Percentiles rank a stretch among this genome's conserved stretches.
Evolutionary conservation across 2,888 invertebrate genomes (phyloP).

Genomic region (Pantelozetes paolii): DNA sequence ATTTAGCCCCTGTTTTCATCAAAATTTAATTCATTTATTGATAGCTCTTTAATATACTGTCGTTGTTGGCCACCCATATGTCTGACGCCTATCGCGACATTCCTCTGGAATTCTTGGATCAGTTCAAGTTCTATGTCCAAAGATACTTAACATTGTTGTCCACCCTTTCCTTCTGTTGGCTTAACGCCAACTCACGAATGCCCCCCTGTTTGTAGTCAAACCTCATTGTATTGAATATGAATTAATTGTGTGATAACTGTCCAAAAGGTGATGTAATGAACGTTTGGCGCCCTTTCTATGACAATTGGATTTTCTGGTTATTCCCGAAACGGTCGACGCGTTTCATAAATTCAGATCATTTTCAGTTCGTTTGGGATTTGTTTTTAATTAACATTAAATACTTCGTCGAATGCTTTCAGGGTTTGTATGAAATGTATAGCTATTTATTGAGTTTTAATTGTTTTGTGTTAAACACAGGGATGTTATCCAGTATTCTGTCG

Average conservation of each 20-base stretch:
- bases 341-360: conserved; percentile 32
- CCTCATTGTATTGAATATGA: not conserved
- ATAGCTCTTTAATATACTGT: conserved; percentile 29
- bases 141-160: conserved; percentile 34
- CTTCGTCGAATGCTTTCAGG: conserved; percentile 39
- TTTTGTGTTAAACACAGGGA: conserved; percentile 11
- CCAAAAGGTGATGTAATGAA: conserved; percentile 28
- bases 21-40: not conserved
- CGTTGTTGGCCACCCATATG: conserved; percentile 16
- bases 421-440: conserved; percentile 10
- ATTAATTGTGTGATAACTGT: not conserved
- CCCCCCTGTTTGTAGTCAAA: conserved; percentile 9
- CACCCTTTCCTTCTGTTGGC: conserved; percentile 41
- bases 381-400: conserved; percentile 37
- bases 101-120: conserved; percentile 39
- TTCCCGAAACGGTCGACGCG: conserved; percentile 34
- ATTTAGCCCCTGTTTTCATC: not conserved
- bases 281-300: conserved; percentile 39
- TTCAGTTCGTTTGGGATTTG: conserved; percentile 40
- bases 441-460: not conserved
- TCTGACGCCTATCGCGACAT: conserved; percentile 12
- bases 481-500: conserved; percentile 29
- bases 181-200: conserved; percentile 35
- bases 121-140: conserved; percentile 38
- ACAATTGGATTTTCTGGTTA: conserved; percentile 40